Base-by-base conservation (phyloP, 2,113 vertebrate species). In the Trematocara macrostoma region DNA sequence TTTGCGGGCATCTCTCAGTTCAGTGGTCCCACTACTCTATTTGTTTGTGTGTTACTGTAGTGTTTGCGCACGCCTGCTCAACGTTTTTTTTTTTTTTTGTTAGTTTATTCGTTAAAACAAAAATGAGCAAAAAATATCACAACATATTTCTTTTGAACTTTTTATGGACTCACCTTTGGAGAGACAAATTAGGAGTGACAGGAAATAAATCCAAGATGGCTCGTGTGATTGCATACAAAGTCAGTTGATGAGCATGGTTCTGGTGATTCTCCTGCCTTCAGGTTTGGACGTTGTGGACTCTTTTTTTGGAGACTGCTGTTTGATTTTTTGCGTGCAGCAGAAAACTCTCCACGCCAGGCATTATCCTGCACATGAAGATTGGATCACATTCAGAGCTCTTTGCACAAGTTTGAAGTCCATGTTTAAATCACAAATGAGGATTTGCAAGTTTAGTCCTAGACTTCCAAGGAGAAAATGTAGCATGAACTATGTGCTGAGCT, bases 1-100 rank as follows among this genome's bases (percentile, higher is more conserved):
- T 90, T 82, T 78, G 84, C 56, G 89, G 69, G 74, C 80, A 64
- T 79, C 81, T 45, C 81, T 82, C 56, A 79, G 81, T 56, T 90
- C 78, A 82, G 69, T 90, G 76, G 45, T 79, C 79, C 81, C 64
- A 38, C 71, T 26, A 56, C 74, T 87, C 45, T 45, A 31, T 84
- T 84, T 84, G 45, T 86, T 71, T 53, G 16, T 42, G 78, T 76
- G 49, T 14, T 61, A 26, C 12, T 51, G 3, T 10, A 38, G 11
- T 51, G 4, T 16, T 53, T 31, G 56, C 3, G 18, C 10, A 71
- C 56, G 2, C 3, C 35, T 51, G n/a, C 53, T 57, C 42, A 38
- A 56, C 38, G 4, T 12, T 82, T 23, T 10, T 11, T 4, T 18
- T 10, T 6, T 84, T 49, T 12, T 9, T 31, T 29, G 3, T 35